A percentile compares a stretch with the other conserved stretches of the same genome.
Conservation (phyloP, 2,113 vertebrate species). For the Micromys minutus region DNA sequence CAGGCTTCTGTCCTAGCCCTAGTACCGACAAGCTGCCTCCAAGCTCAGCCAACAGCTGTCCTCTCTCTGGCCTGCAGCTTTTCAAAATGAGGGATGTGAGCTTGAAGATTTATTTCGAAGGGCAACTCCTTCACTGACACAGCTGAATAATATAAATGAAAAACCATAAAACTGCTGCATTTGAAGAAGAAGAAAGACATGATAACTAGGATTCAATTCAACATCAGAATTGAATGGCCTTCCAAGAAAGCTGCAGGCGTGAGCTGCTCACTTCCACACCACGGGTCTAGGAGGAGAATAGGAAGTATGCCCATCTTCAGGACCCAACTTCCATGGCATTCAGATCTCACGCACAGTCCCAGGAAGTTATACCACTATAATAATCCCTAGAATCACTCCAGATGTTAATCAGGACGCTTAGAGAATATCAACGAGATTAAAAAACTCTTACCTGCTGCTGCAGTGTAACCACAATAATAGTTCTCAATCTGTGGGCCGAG, state of each 20-base stretch:
- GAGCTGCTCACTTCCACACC: neutral
- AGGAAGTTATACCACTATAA: neutral
- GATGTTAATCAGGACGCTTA: neutral
- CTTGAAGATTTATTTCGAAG: constrained; percentile 50
- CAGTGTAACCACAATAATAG: neutral
- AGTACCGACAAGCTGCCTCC: neutral
- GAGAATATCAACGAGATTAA: no score
- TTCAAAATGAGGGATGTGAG: constrained; percentile 8
- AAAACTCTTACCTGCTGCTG: neutral
- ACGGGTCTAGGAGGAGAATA: neutral
- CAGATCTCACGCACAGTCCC: neutral
- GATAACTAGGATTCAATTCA: neutral
- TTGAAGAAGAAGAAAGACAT: constrained; percentile 42
- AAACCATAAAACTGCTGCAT: constrained; percentile 42
- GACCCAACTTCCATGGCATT: neutral
- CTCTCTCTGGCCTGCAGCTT: neutral
- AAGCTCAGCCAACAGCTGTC: neutral
- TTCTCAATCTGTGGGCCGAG: neutral
- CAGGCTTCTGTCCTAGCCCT: neutral
- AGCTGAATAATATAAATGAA: constrained; percentile 50
- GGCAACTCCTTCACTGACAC: neutral
- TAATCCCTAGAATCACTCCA: neutral
- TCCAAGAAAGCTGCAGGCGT: neutral
- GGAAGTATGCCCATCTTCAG: neutral
- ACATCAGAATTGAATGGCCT: neutral